These are phyloP conservation scores for Rhagium mordax DNA, from an alignment of 2,888 invertebrate genomes.

Conservation along the genomic window DNA sequence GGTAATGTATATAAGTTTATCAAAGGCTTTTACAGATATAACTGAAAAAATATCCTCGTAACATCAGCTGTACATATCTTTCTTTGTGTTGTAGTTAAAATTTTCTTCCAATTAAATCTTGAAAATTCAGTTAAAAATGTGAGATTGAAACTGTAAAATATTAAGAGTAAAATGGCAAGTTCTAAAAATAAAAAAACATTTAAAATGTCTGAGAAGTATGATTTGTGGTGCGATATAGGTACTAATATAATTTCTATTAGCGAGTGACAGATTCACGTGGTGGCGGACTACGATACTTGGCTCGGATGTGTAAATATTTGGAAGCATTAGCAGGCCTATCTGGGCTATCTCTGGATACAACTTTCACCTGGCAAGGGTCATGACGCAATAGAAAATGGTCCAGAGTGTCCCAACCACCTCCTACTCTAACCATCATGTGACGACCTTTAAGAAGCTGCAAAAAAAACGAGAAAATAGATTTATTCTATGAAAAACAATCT, in stretches of 20 bases:
- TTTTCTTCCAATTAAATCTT: too few species aligned
- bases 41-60: too few species aligned
- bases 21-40: too few species aligned
- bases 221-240: slow-evolving; percentile 28
- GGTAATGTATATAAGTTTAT: too few species aligned
- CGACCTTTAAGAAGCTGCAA: slow-evolving; percentile 87
- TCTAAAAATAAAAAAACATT: not conserved
- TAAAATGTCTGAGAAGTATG: slow-evolving; percentile 20
- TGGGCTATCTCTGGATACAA: slow-evolving; percentile 64
- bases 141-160: not conserved
- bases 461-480: slow-evolving; percentile 53
- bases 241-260: slow-evolving; percentile 44
- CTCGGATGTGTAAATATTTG: slow-evolving; percentile 79
- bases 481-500: not conserved
- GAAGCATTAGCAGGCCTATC: slow-evolving; percentile 63
- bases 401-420: slow-evolving; percentile 91
- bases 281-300: slow-evolving; percentile 81
- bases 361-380: slow-evolving; percentile 85
- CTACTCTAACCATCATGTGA: slow-evolving; percentile 97
- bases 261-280: slow-evolving; percentile 74
- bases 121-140: not conserved
- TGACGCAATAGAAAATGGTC: slow-evolving; percentile 93
- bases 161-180: slow-evolving; percentile 21
- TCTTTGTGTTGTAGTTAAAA: too few species aligned
- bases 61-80: too few species aligned